Percentiles rank a stretch among this genome's conserved stretches.
These are phyloP conservation scores for Zaprionus vittiger DNA, from an alignment of 1,140 invertebrate genomes.

Conservation along the genomic window DNA sequence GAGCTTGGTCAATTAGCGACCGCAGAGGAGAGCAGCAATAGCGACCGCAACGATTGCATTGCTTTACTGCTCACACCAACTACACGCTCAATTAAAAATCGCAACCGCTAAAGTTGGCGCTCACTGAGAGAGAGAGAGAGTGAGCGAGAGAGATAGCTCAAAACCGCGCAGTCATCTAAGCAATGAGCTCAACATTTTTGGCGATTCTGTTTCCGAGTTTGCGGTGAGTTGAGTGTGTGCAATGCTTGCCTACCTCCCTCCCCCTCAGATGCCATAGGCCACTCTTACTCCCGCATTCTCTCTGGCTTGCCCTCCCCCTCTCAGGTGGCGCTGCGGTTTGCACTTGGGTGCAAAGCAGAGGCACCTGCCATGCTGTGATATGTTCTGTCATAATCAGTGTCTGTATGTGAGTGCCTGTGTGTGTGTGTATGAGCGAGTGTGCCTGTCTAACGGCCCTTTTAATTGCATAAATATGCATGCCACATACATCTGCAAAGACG, in stretches of 20 bases:
- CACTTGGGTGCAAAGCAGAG: background rate
- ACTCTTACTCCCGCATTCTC: background rate
- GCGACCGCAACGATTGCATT: constrained; percentile 17
- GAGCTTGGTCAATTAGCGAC: constrained; percentile 3
- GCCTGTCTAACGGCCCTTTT: constrained; percentile 1
- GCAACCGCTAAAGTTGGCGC: constrained; percentile 26
- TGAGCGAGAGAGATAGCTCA: constrained; percentile 11
- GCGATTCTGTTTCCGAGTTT: constrained; percentile 17
- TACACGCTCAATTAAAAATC: constrained; percentile 51
- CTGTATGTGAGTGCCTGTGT: background rate
- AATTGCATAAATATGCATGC: constrained; percentile 19
- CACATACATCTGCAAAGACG: constrained; percentile 7
- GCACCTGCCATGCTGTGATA: background rate
- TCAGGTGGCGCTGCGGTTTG: background rate
- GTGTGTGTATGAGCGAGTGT: background rate
- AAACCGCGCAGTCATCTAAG: constrained; percentile 44
- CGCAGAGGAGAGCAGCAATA: background rate
- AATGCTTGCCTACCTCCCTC: background rate
- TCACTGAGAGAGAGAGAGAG: background rate
- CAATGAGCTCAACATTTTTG: constrained; percentile 36
- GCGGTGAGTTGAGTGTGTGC: constrained; percentile 2
- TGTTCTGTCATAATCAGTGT: constrained; percentile 9
- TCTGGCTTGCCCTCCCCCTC: background rate
- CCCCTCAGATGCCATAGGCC: background rate
- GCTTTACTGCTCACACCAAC: constrained; percentile 38